Conservation (phyloP, 2,113 vertebrate species). For the Odocoileus hemionus region DNA sequence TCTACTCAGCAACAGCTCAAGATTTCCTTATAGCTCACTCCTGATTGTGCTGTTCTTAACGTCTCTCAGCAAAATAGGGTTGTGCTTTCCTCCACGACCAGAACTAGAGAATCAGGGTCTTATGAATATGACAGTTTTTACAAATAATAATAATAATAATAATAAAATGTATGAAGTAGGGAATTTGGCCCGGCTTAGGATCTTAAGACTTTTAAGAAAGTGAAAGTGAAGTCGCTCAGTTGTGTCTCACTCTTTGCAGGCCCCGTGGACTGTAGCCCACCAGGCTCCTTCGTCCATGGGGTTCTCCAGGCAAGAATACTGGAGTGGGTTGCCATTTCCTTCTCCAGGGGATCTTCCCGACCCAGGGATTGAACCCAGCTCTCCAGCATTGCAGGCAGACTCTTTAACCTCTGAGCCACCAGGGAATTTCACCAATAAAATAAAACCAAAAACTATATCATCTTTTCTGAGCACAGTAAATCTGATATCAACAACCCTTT, state of each 20-base stretch:
- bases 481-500: not conserved
- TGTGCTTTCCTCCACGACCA: not conserved
- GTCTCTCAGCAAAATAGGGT: not conserved
- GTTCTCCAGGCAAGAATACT: too few species aligned
- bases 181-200: not conserved
- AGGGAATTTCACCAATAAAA: not conserved
- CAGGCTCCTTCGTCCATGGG: too few species aligned
- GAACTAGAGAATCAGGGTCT: not conserved
- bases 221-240: too few species aligned
- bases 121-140: not conserved
- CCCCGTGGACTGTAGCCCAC: too few species aligned
- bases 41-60: not conserved
- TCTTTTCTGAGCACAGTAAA: not conserved
- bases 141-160: not conserved
- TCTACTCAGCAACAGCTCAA: not conserved
- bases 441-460: not conserved
- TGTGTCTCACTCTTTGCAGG: too few species aligned
- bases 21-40: not conserved
- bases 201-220: not conserved
- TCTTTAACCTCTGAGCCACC: too few species aligned
- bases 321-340: too few species aligned
- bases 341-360: too few species aligned
- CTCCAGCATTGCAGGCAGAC: too few species aligned
- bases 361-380: too few species aligned
- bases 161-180: not conserved